Evolutionary conservation across 2,797 vertebrate species (phyloP).

Genomic region (Microhierax caerulescens): DNA sequence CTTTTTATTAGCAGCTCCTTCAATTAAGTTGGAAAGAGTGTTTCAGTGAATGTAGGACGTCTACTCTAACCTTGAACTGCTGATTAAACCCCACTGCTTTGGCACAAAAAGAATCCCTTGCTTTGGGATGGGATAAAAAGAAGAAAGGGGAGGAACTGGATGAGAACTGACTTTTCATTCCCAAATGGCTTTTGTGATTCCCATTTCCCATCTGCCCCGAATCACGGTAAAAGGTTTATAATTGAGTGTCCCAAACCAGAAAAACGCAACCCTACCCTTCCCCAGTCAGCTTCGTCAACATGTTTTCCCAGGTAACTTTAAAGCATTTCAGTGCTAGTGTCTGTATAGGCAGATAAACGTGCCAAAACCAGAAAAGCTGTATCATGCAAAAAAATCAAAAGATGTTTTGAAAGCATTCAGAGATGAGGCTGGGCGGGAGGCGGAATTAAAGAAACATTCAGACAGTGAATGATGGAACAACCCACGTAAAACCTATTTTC

Average conservation of each 20-base stretch:
- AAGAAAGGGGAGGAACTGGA: neutral
- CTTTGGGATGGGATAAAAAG: neutral
- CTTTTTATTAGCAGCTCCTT: constrained; percentile 3
- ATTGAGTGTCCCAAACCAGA: neutral
- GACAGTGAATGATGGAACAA: neutral
- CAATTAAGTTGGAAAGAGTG: neutral
- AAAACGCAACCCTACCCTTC: neutral
- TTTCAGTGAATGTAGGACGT: neutral
- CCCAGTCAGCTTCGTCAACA: neutral
- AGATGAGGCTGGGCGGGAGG: neutral
- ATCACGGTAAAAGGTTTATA: neutral
- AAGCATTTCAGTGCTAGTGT: neutral
- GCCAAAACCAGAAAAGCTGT: neutral
- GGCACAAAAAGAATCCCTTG: neutral
- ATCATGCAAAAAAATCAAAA: neutral
- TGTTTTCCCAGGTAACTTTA: neutral
- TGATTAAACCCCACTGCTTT: neutral
- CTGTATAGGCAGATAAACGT: neutral
- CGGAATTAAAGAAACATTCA: neutral
- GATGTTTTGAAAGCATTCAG: neutral
- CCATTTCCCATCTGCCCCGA: neutral
- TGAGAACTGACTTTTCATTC: neutral
- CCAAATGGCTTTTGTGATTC: neutral
- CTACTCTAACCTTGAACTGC: neutral
- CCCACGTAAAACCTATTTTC: neutral